Conservation (phyloP, 2,888 invertebrate genomes). For the Nipponacmea schrenckii region DNA sequence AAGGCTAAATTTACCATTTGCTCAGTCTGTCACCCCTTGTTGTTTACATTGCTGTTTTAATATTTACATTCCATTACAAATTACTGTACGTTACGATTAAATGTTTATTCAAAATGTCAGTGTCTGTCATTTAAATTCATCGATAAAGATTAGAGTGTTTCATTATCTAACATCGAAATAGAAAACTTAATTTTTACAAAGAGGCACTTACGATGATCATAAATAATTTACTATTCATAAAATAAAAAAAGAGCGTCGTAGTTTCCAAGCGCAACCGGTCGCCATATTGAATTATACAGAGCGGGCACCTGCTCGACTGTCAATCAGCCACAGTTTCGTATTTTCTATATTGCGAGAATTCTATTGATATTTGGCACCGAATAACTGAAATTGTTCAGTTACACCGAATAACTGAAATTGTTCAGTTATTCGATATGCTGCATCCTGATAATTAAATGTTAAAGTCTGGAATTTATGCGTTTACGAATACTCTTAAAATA, state of each 20-base stretch:
- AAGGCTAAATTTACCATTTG: too few species aligned
- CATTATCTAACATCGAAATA: too few species aligned
- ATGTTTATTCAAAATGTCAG: background rate
- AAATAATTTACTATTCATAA: background rate
- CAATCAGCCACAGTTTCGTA: background rate
- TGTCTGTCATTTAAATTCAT: too few species aligned
- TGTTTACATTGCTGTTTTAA: too few species aligned
- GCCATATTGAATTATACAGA: background rate
- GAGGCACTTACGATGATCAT: too few species aligned
- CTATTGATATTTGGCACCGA: background rate
- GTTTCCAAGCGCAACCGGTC: constrained; percentile 4
- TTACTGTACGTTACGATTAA: background rate
- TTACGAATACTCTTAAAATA: too few species aligned
- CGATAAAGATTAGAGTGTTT: too few species aligned
- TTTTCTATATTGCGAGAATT: background rate
- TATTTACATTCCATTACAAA: too few species aligned
- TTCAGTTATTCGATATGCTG: background rate
- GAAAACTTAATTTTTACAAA: too few species aligned
- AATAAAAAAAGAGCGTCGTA: background rate
- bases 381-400: background rate
- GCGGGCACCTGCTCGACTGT: background rate
- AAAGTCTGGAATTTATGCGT: background rate
- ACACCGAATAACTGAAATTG: background rate
- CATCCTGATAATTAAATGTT: background rate
- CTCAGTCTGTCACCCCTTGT: too few species aligned